phyloP scores from a whole-genome alignment of 2,797 vertebrate species.

The Hydrophis major region DNA sequence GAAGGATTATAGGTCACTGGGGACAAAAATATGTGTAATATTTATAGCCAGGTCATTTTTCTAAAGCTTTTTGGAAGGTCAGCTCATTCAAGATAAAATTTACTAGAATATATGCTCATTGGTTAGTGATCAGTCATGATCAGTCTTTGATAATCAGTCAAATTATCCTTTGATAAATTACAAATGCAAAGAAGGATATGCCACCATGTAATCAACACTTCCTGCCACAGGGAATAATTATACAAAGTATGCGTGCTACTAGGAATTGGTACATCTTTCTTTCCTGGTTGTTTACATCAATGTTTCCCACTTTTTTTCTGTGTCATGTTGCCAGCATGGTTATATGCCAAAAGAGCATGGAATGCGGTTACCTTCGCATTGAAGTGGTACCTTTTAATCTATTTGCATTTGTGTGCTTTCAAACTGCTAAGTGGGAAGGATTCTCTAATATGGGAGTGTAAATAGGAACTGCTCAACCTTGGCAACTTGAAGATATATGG shows the following conservation, averaged over 20 bases:
- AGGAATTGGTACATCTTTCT: not conserved
- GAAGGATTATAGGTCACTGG: not conserved
- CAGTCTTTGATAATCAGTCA: not conserved
- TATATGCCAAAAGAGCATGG: not conserved
- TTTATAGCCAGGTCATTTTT: not conserved
- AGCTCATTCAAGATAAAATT: not conserved
- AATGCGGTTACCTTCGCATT: not conserved
- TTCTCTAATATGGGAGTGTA: not conserved
- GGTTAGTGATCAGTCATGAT: not conserved
- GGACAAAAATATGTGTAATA: not conserved
- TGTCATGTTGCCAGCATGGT: not conserved
- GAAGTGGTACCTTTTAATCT: not conserved
- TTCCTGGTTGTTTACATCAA: not conserved
- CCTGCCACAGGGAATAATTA: not conserved
- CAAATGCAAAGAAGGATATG: not conserved
- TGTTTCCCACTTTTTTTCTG: not conserved
- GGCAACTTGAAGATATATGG: not conserved
- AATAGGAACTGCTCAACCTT: not conserved
- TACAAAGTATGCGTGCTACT: not conserved
- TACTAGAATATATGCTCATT: not conserved
- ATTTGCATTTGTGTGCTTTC: not conserved
- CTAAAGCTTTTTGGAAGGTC: not conserved
- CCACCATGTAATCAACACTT: not conserved
- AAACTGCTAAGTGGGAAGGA: not conserved
- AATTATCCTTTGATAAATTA: not conserved